Conservation (phyloP, 2,888 invertebrate species). For the Eupithecia pulchellata region DNA sequence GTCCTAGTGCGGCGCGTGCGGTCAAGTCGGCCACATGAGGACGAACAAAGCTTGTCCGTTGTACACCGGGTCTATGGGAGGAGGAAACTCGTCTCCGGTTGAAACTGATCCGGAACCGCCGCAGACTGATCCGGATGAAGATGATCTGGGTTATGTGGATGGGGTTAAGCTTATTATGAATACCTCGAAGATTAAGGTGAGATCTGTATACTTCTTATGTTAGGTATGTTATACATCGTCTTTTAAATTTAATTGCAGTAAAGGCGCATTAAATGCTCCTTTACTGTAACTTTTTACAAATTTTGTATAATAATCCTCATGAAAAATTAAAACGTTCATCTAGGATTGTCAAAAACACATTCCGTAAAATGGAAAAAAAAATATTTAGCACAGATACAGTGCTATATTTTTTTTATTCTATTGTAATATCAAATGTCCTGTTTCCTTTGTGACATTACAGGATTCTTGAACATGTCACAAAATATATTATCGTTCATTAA, state of each 20-base stretch:
- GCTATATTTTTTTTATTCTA: too few relatives aligned
- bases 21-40: constrained; percentile 92
- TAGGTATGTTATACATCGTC: too few relatives aligned
- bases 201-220: not conserved
- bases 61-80: constrained; percentile 89
- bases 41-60: constrained; percentile 99
- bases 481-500: too few relatives aligned
- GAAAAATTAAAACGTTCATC: not conserved
- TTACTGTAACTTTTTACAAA: too few relatives aligned
- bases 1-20: constrained; percentile 96
- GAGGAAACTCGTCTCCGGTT: constrained; percentile 88
- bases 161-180: constrained; percentile 95
- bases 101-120: constrained; percentile 92
- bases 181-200: constrained; percentile 93
- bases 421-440: too few relatives aligned
- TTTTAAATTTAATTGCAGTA: too few relatives aligned
- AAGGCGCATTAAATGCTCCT: too few relatives aligned
- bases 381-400: too few relatives aligned
- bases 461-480: too few relatives aligned
- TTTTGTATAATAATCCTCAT: not conserved
- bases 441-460: too few relatives aligned
- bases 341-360: not conserved
- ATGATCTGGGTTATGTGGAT: constrained; percentile 96
- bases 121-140: constrained; percentile 90
- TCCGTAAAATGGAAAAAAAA: too few relatives aligned